Conservation (phyloP, 2,113 vertebrate genomes). For the Gallinago undulata region DNA sequence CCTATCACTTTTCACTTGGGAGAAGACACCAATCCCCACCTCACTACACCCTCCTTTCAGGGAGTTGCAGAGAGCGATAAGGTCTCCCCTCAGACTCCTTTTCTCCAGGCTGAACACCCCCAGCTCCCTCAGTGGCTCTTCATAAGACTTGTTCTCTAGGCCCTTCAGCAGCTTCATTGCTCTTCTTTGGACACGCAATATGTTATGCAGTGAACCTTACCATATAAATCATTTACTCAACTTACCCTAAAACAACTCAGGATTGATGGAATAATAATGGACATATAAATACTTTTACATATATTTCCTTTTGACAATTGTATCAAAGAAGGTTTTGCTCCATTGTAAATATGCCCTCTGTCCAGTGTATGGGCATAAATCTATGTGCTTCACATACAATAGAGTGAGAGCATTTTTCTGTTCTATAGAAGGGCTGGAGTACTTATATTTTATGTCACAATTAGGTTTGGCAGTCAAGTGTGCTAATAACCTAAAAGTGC, state of each 20-base stretch:
- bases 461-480: neutral
- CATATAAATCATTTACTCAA: neutral
- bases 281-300: neutral
- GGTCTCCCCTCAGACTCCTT: neutral
- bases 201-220: neutral
- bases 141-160: neutral
- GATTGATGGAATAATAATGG: neutral
- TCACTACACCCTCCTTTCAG: neutral
- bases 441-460: neutral
- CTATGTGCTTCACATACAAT: neutral
- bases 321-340: neutral
- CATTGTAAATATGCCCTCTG: neutral
- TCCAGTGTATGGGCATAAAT: rapidly evolving
- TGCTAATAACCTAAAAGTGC: neutral
- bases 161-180: neutral
- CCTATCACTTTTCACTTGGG: too few species aligned
- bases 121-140: neutral
- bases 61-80: neutral
- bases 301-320: neutral
- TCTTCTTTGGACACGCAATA: neutral
- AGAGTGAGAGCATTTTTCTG: neutral
- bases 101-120: neutral
- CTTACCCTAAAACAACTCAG: neutral
- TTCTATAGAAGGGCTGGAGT: neutral
- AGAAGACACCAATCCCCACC: neutral